Evolutionary conservation across 2,113 vertebrate genomes (phyloP), one percentile per base, ranked within the genome.

Genomic region (Tautogolabrus adspersus): DNA sequence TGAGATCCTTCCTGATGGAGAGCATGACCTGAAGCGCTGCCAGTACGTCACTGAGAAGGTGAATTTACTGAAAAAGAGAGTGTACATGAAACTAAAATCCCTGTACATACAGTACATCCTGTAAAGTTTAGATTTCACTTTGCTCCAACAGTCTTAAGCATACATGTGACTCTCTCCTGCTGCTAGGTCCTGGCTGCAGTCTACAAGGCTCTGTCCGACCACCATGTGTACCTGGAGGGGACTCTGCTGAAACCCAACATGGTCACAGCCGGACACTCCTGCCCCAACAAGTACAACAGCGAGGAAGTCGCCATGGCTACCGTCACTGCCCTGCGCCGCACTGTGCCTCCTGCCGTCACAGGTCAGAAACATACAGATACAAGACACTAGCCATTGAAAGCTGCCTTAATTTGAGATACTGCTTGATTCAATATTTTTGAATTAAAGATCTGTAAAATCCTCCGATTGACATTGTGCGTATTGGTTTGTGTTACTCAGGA

Each of bases 31-130:
- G 83, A 98, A 98, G 90, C 95, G 96, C 9, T 98, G 97, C 93
- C 98, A 99, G 95, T 99, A 97, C 0, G 92, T 99, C 93, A 97
- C 96, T 0, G 97, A 99, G 93, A 99, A 98, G 97, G 98, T 99
- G 71, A 91, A 92, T 51, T 10, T 49, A 46, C 15, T 12, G 18
- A 58, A 12, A 15, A 64, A 34, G 7, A 6, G 8, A 6, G 12
- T 12, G 5, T 49, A 19, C 15, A 1, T 18, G 6, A 49, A 15
- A 49, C 16, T 8, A 19, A 5, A 1, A 15, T 18, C 16, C 5
- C 16, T 47, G 8, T 59, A 12, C 37, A 16, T 18, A 19, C 16
- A 58, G 37, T 22, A 9, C 8, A 2, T 42, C 9, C 34, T 38
- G 6, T n/a, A 34, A 46, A 18, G 12, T 21, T 44, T 13, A 3